Evolutionary conservation across 1,140 invertebrate species (phyloP).

Genomic region (Proctacanthus coquilletti): DNA sequence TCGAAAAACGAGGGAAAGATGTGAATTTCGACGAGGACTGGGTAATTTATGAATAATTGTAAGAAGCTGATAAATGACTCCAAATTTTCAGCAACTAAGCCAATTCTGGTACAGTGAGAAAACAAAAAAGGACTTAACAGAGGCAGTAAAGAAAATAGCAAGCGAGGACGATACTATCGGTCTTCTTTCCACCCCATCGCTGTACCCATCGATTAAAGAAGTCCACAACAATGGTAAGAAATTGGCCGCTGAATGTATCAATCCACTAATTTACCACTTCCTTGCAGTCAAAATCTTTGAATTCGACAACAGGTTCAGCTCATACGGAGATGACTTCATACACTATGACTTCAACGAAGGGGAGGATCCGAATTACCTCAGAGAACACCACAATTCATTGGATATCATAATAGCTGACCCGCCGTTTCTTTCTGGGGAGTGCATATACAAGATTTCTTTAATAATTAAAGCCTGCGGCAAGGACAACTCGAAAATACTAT

Average conservation of each 20-base stretch:
- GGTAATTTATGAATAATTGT: slow-evolving; percentile 37
- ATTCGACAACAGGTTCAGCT: slow-evolving; percentile 63
- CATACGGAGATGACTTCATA: slow-evolving; percentile 66
- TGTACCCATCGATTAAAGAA: slow-evolving; percentile 53
- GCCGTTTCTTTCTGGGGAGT: slow-evolving; percentile 87
- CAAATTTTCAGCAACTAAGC: slow-evolving; percentile 82
- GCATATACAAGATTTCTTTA: slow-evolving; percentile 64
- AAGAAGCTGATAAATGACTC: slow-evolving; percentile 2
- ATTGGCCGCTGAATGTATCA: background rate
- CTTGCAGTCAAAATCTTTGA: slow-evolving; percentile 63
- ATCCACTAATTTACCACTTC: slow-evolving; percentile 6
- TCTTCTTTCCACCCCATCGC: slow-evolving; percentile 76
- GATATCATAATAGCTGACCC: slow-evolving; percentile 86
- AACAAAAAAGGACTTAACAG: slow-evolving; percentile 52
- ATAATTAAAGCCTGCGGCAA: slow-evolving; percentile 66
- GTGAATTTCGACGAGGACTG: slow-evolving; percentile 65
- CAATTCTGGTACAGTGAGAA: slow-evolving; percentile 89
- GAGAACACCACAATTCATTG: slow-evolving; percentile 43
- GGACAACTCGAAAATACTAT: slow-evolving; percentile 51
- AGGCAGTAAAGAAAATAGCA: slow-evolving; percentile 38
- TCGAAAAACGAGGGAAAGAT: slow-evolving; percentile 33
- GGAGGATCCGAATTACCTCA: slow-evolving; percentile 39
- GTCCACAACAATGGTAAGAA: slow-evolving; percentile 14
- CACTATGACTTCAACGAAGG: slow-evolving; percentile 83
- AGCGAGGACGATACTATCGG: slow-evolving; percentile 51